Conservation (phyloP, 1,140 invertebrate species). For the Leucophenga varia region DNA sequence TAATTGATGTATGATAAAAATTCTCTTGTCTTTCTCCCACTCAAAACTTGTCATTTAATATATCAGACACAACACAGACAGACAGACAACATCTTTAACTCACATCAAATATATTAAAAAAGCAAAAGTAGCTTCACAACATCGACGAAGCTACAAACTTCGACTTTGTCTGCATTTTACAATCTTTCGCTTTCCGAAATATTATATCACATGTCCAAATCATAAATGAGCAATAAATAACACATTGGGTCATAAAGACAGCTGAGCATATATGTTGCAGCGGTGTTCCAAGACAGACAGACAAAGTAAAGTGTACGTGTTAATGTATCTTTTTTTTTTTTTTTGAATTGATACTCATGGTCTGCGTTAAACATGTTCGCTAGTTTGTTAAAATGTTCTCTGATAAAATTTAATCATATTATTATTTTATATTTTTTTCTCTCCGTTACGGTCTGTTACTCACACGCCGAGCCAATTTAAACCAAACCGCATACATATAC, state of each 20-base stretch:
- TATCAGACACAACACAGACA: too few species aligned
- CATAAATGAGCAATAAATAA: slow-evolving; percentile 54
- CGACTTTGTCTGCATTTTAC: too few species aligned
- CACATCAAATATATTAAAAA: too few species aligned
- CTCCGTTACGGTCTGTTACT: slow-evolving; percentile 52
- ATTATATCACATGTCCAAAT: slow-evolving; percentile 40
- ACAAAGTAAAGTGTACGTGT: slow-evolving; percentile 1
- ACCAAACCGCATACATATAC: slow-evolving; percentile 1
- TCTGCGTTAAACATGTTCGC: slow-evolving; percentile 19
- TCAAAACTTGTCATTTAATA: too few species aligned
- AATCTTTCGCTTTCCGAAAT: too few species aligned
- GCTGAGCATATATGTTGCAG: slow-evolving; percentile 18
- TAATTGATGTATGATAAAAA: too few species aligned
- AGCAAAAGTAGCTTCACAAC: too few species aligned
- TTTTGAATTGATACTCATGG: slow-evolving; percentile 14
- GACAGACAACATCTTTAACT: too few species aligned
- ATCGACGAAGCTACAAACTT: too few species aligned
- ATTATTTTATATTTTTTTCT: slow-evolving; percentile 52
- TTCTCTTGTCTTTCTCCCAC: too few species aligned
- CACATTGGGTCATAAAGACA: slow-evolving; percentile 38
- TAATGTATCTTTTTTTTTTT: slow-evolving; percentile 20
- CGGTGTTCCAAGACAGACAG: slow-evolving; percentile 7
- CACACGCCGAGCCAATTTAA: slow-evolving; percentile 32
- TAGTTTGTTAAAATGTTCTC: slow-evolving; percentile 31
- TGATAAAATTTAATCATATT: slow-evolving; percentile 54